These are phyloP conservation scores for Phengaris alcon DNA, from an alignment of 2,888 invertebrate genomes.

Conservation along the genomic window DNA sequence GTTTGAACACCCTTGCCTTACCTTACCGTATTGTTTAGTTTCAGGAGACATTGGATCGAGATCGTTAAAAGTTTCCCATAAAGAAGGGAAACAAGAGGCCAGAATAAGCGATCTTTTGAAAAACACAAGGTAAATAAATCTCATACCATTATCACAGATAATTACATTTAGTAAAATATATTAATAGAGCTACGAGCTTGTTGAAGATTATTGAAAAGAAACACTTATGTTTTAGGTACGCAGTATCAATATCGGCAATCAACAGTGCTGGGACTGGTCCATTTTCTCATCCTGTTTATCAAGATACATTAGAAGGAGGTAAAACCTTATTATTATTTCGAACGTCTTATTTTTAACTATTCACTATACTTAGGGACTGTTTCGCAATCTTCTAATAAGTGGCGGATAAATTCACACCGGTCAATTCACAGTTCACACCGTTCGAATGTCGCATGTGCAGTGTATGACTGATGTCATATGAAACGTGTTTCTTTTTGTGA, in stretches of 20 bases:
- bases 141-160: background rate
- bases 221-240: slow-evolving; percentile 82
- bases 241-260: slow-evolving; percentile 89
- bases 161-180: no score
- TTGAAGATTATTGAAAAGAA: slow-evolving; percentile 39
- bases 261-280: slow-evolving; percentile 92
- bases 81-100: slow-evolving; percentile 64
- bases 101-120: slow-evolving; percentile 75
- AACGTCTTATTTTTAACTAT: background rate
- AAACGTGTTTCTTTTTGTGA: no score
- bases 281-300: slow-evolving; percentile 85
- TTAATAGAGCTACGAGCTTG: background rate
- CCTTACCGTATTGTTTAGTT: slow-evolving; percentile 40
- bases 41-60: slow-evolving; percentile 63
- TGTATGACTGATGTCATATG: no score
- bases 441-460: no score
- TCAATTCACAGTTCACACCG: no score
- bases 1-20: no score
- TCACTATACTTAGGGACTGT: no score
- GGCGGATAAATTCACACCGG: no score
- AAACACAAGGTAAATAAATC: slow-evolving; percentile 63
- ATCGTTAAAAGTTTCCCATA: slow-evolving; percentile 60
- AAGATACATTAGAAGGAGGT: slow-evolving; percentile 93
- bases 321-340: slow-evolving; percentile 37
- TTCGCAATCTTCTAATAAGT: no score